Evolutionary conservation across 1,140 invertebrate species (phyloP).

Genomic region (Eubasilissa regina): DNA sequence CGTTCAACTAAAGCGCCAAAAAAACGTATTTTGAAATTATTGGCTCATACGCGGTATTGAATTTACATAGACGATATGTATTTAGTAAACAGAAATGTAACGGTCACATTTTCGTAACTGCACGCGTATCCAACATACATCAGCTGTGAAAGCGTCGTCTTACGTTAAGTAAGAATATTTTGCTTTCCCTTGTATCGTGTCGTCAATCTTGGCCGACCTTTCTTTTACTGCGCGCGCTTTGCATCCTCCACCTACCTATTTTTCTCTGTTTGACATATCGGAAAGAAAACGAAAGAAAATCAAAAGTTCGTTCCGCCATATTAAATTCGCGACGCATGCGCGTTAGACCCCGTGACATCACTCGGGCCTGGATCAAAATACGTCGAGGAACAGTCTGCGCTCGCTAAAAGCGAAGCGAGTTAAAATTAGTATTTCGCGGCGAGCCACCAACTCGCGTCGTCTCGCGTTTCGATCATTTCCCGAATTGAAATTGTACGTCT

Average conservation of each 20-base stretch:
- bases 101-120: too few species aligned
- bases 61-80: too few species aligned
- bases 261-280: neutral
- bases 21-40: too few species aligned
- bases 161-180: too few species aligned
- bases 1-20: too few species aligned
- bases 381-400: neutral
- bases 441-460: constrained; percentile 3
- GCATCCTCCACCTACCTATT: too few species aligned
- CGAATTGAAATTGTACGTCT: neutral
- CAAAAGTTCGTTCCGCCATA: neutral
- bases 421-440: constrained; percentile 39
- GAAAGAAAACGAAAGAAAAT: neutral
- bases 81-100: too few species aligned
- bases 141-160: too few species aligned
- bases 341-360: constrained; percentile 35
- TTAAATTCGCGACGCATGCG: neutral
- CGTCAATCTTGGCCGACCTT: neutral
- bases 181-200: too few species aligned
- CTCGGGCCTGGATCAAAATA: constrained; percentile 37
- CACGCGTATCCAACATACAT: too few species aligned
- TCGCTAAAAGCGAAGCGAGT: constrained; percentile 17
- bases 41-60: too few species aligned
- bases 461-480: neutral
- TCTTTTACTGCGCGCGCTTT: neutral